Percentiles rank a stretch among this genome's conserved stretches.
Evolutionary conservation across 1,140 invertebrate genomes (phyloP).

Genomic region (Leptinotarsa defecta): DNA sequence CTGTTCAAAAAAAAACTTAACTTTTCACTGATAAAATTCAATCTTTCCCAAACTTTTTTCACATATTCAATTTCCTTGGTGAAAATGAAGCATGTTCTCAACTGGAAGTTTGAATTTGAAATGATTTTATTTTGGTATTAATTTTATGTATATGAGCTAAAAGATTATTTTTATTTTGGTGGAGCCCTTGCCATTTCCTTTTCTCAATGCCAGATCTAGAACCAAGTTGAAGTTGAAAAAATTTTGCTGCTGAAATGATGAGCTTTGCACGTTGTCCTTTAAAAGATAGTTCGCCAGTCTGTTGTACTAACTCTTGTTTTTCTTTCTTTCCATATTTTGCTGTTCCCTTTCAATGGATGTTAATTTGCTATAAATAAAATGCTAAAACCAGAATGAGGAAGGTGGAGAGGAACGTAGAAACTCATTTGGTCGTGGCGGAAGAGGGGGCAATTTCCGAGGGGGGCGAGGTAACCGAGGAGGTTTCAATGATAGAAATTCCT

Average conservation of each 20-base stretch:
- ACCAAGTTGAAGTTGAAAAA: no score
- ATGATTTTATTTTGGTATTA: no score
- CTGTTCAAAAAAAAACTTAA: no score
- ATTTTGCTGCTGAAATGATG: not conserved
- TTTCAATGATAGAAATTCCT: conserved; percentile 35
- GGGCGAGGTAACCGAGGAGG: conserved; percentile 35
- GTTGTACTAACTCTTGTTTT: conserved; percentile 55
- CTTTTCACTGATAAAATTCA: no score
- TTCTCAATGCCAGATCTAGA: no score
- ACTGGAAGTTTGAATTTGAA: no score
- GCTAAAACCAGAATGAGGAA: conserved; percentile 40
- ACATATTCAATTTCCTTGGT: no score
- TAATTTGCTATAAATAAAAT: conserved; percentile 40
- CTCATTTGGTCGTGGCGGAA: conserved; percentile 41
- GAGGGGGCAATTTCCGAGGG: conserved; percentile 32
- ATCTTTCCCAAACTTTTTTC: no score
- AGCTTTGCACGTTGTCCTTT: conserved; percentile 51
- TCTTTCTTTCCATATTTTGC: conserved; percentile 54
- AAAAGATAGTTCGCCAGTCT: conserved; percentile 46
- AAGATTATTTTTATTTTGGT: no score
- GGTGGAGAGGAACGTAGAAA: conserved; percentile 46
- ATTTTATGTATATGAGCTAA: no score
- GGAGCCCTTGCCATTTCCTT: no score
- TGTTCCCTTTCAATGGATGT: conserved; percentile 21
- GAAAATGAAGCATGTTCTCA: no score